Evolutionary conservation across 2,888 invertebrate genomes (phyloP), one percentile per base, ranked within the genome.

Genomic region (Rhogogaster chlorosoma): DNA sequence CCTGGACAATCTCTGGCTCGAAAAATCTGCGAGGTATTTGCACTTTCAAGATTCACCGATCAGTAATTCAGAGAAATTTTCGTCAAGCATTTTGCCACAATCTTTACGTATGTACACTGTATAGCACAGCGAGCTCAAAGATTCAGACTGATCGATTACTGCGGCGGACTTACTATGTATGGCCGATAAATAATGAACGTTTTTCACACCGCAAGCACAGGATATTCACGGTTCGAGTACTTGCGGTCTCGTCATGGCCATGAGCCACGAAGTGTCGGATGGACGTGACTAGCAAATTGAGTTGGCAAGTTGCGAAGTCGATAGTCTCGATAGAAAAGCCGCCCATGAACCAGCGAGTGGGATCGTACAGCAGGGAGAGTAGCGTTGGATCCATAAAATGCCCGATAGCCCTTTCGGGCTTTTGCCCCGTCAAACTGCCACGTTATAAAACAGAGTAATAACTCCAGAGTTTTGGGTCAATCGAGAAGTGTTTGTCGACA

Each of bases 381-480:
- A 15, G 42, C 71, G 71, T 73, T 73, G 10, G 10, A 26, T 42
- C 26, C 22, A 73, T 32, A 67, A 67, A 67, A 73, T 22, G 36
- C 15, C n/a, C 36, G 22, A 42, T 42, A 42, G 53, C 53, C 53
- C 38, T 73, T 38, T 26, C 71, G 38, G 22, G 36, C 71, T 42
- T 73, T 38, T 38, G 42, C 38, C 32, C 67, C 67, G 67, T 22
- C 61, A 32, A 32, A 32, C 67, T 32, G 18, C 15, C 71, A 15
- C 71, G 71, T 73, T 73, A 42, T 77, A 49, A 22, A 49, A 49
- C 26, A 77, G 75, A 49, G 75, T 77, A 49, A 77, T 77, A 77
- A 77, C 49, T 32, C 7, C 29, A 4, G 26, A 29, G 32, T 32
- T 77, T 77, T 49, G 49, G 26, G 26, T 22, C 42, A 49, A 77